Evolutionary conservation across 2,888 invertebrate species (phyloP), one percentile per base, ranked within the genome.

Genomic region (Salticus scenicus): DNA sequence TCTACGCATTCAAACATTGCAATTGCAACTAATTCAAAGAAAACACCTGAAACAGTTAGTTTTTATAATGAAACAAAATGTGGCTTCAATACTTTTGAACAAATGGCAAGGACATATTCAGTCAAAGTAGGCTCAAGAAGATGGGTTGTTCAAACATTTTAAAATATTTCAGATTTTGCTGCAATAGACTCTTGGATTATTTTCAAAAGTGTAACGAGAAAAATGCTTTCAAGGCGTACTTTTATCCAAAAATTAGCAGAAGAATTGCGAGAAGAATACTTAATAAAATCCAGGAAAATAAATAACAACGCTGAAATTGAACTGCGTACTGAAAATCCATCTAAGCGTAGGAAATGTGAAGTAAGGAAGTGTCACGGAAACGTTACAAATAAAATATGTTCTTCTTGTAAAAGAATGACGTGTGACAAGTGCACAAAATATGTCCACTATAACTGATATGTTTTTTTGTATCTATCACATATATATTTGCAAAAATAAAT

Each of bases 131-230:
- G 71, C 41, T 8, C 42, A 14, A 12, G 71, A 14, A 20, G 42
- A 5, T 71, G 8, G 71, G 28, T 42, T 42, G 24, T 71, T 20
- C 28, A 71, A 7, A 33, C 31, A 1, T 71, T 71, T 71, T 71
- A 30, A 2, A 42, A 71, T 24, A n/a, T 71, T 0, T 24, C 42
- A 5, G 69, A 41, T 37, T 27, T 33, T 64, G 64, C 20, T 17
- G 20, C 64, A 2, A 17, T 64, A 64, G 24, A 64, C n/a, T 2
- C 64, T 24, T 64, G 27, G 30, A 24, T 64, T 14, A 12, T 24
- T 30, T 64, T 28, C n/a, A 64, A 24, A 64, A 7, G 37, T 37
- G 37, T 37, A 37, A 7, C 37, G 7, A 10, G 37, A 10, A 10
- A 37, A 37, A 37, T 7, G 10, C 4, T 37, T 7, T 37, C 37